Conservation (phyloP, 2,888 invertebrate genomes). For the Trypoxylon attenuatum region DNA sequence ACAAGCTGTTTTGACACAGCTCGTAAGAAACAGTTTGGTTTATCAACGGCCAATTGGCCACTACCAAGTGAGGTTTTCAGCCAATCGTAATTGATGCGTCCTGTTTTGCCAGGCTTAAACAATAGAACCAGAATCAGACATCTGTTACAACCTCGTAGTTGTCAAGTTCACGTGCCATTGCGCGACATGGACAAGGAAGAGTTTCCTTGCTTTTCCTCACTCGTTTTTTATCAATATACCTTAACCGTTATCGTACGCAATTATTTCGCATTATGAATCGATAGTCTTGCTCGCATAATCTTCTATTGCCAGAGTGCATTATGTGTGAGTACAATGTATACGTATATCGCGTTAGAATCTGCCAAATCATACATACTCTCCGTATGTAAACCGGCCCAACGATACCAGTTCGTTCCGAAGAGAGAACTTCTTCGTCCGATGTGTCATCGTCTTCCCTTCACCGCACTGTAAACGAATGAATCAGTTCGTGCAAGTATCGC, state of each 20-base stretch:
- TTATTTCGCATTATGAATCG: not conserved
- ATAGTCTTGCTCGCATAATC: too few species aligned
- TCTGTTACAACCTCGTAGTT: slow-evolving; percentile 58
- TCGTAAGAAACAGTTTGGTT: slow-evolving; percentile 42
- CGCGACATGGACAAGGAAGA: not conserved
- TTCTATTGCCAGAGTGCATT: too few species aligned
- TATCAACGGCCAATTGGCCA: slow-evolving; percentile 63
- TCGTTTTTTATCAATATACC: not conserved
- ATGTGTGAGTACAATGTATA: too few species aligned
- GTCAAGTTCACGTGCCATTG: slow-evolving; percentile 16
- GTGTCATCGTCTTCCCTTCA: too few species aligned
- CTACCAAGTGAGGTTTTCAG: slow-evolving; percentile 44
- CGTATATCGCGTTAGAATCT: too few species aligned
- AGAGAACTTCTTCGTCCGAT: too few species aligned
- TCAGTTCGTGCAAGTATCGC: too few species aligned
- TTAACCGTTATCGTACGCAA: not conserved
- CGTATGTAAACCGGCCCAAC: too few species aligned
- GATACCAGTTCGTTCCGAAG: too few species aligned
- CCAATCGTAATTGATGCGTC: slow-evolving; percentile 55
- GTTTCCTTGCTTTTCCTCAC: not conserved
- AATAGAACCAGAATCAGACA: slow-evolving; percentile 48
- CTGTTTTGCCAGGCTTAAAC: slow-evolving; percentile 48
- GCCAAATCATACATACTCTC: too few species aligned
- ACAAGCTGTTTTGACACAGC: slow-evolving; percentile 55
- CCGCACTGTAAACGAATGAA: too few species aligned